Percentiles rank a stretch among this genome's conserved stretches.
These are phyloP conservation scores for Machimus rusticus DNA, from an alignment of 2,888 invertebrate genomes.

Conservation along the genomic window DNA sequence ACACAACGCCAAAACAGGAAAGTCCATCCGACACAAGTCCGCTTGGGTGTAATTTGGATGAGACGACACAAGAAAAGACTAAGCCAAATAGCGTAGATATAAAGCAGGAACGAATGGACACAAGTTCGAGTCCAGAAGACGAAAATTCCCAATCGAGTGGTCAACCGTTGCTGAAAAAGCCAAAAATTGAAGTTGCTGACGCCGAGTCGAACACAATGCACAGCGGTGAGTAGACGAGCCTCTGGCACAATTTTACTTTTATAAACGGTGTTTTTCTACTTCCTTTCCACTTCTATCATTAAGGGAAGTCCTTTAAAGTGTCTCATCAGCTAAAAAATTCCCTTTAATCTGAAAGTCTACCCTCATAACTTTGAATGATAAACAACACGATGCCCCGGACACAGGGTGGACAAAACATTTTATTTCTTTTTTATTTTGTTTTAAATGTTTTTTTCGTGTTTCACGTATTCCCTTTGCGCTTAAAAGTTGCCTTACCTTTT, in stretches of 20 bases:
- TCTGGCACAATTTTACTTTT: neutral
- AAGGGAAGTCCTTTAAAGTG: neutral
- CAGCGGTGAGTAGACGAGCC: constrained; percentile 74
- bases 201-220: constrained; percentile 91
- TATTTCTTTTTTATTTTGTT: neutral
- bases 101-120: constrained; percentile 74
- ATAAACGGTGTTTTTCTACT: neutral
- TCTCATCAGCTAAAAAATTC: constrained; percentile 2
- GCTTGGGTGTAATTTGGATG: constrained; percentile 64
- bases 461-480: constrained; percentile 22
- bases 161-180: constrained; percentile 69
- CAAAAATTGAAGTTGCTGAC: constrained; percentile 82
- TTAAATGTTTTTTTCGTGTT: neutral
- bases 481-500: neutral
- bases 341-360: constrained; percentile 17
- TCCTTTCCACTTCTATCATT: neutral
- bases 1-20: constrained; percentile 67
- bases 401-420: constrained; percentile 28
- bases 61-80: constrained; percentile 49
- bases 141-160: constrained; percentile 53
- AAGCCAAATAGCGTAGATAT: constrained; percentile 63
- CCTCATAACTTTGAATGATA: neutral
- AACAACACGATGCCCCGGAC: constrained; percentile 8
- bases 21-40: constrained; percentile 64
- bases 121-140: constrained; percentile 70